phyloP scores from a whole-genome alignment of 2,888 invertebrate species.

The Pristionchus fissidentatus region DNA sequence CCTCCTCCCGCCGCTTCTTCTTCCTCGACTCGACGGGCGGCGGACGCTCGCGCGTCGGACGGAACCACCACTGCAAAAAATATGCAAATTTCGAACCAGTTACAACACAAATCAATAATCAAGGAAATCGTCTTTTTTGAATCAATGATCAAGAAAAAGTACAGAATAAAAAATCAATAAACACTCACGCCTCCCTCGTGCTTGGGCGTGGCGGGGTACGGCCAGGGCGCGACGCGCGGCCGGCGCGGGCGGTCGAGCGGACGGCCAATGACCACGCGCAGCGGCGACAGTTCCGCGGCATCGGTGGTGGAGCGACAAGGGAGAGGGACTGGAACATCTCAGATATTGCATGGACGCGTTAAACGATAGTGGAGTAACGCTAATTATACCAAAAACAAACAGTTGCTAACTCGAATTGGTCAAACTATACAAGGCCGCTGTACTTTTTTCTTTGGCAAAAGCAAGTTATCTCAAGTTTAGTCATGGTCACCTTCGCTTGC shows the following conservation, averaged over 20 bases:
- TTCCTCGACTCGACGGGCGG: not conserved
- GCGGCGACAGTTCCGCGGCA: too few relatives aligned
- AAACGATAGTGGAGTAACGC: too few relatives aligned
- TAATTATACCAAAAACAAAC: too few relatives aligned
- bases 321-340: too few relatives aligned
- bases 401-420: too few relatives aligned
- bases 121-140: not conserved
- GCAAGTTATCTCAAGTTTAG: too few relatives aligned
- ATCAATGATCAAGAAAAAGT: not conserved
- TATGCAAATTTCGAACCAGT: not conserved
- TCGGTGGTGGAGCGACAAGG: too few relatives aligned
- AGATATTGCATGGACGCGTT: too few relatives aligned
- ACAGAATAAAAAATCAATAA: not conserved
- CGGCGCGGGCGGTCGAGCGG: not conserved
- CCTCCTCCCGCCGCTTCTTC: constrained; percentile 29
- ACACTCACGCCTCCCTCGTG: constrained; percentile 21
- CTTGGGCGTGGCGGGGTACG: not conserved
- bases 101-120: not conserved
- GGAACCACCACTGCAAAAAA: constrained; percentile 46
- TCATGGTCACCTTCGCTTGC: too few relatives aligned
- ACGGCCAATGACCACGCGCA: not conserved
- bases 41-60: not conserved
- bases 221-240: constrained; percentile 20
- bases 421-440: too few relatives aligned
- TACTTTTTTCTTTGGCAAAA: too few relatives aligned